These are phyloP conservation scores for Phlogophora meticulosa DNA, from an alignment of 2,888 invertebrate species.

Conservation along the genomic window DNA sequence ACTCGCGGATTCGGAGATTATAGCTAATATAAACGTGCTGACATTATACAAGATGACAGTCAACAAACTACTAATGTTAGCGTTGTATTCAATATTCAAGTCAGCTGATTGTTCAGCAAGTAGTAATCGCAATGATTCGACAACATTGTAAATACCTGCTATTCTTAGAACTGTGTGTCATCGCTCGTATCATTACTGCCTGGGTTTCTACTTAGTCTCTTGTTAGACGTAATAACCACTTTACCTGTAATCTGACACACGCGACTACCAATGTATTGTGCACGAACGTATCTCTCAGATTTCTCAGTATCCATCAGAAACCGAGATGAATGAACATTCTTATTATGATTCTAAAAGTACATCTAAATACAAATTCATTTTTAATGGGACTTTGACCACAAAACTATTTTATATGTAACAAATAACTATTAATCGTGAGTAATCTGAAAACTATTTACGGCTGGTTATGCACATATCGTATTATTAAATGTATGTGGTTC, in stretches of 20 bases:
- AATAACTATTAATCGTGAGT: no score
- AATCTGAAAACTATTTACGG: no score
- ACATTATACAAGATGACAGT: neutral
- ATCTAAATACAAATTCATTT: neutral
- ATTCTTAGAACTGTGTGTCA: conserved; percentile 38
- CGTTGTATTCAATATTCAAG: neutral
- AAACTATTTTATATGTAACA: neutral
- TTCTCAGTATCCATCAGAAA: conserved; percentile 5
- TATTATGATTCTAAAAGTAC: neutral
- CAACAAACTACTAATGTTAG: neutral
- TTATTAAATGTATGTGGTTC: no score
- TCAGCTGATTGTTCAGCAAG: conserved; percentile 24
- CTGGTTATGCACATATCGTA: no score
- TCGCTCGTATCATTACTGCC: neutral
- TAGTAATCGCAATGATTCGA: conserved; percentile 34
- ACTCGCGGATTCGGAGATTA: neutral
- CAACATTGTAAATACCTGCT: conserved; percentile 9
- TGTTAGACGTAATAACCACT: conserved; percentile 2
- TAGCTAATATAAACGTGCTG: neutral
- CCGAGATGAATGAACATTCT: conserved; percentile 8
- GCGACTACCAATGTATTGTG: neutral
- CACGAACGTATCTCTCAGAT: neutral
- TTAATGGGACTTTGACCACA: neutral
- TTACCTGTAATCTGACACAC: conserved; percentile 2
- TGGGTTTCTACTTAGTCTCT: conserved; percentile 17